Percentiles rank a stretch among this genome's conserved stretches.
Conservation (phyloP, 2,797 vertebrate species). For the Mormyrus proboscirostris region DNA sequence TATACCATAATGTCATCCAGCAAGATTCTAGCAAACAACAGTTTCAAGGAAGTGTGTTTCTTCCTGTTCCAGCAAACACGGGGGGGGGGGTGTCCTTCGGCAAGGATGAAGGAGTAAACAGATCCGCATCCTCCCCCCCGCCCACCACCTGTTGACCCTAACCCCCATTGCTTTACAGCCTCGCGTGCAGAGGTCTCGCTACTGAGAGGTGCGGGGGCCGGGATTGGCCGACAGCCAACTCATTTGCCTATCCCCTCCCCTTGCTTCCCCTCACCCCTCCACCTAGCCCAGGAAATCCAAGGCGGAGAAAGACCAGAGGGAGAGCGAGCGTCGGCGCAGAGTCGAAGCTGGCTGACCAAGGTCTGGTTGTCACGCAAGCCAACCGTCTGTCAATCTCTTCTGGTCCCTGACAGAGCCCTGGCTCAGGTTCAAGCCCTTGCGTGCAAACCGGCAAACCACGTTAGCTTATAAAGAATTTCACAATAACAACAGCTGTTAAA, state of each 20-base stretch:
- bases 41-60: not conserved
- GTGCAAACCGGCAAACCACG: conserved; percentile 83
- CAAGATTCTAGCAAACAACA: not conserved
- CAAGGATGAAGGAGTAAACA: conserved; percentile 34
- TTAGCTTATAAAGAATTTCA: conserved; percentile 90
- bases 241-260: conserved; percentile 53
- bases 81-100: conserved; percentile 44
- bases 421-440: conserved; percentile 80
- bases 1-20: not conserved
- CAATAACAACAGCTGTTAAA: conserved; percentile 98
- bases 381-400: conserved; percentile 78
- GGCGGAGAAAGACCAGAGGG: conserved; percentile 46
- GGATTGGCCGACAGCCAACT: conserved; percentile 59
- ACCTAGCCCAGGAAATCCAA: conserved; percentile 58
- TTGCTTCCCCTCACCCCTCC: conserved; percentile 30
- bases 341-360: conserved; percentile 70
- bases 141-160: not conserved
- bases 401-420: conserved; percentile 71
- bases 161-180: conserved; percentile 34
- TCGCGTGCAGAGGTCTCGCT: conserved; percentile 62
- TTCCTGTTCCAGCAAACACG: conserved; percentile 13
- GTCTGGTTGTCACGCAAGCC: conserved; percentile 81
- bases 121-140: conserved; percentile 24
- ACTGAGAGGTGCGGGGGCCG: conserved; percentile 38
- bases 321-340: conserved; percentile 39